A percentile compares a stretch with the other conserved stretches of the same genome.
phyloP scores from a whole-genome alignment of 2,113 vertebrate genomes.

The Tylochromis polylepis region DNA sequence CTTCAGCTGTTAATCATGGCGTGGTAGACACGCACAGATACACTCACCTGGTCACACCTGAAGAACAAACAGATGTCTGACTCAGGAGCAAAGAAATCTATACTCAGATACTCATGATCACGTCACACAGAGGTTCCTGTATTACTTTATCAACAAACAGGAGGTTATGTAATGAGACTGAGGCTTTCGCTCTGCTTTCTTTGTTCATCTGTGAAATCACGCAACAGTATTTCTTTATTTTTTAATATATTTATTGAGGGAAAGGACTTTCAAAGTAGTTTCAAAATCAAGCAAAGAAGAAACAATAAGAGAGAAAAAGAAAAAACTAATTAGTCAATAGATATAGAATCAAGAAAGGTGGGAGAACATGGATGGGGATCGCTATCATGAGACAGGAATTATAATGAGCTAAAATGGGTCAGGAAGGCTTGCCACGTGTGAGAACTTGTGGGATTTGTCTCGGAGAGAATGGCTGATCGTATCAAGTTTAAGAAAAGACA shows the following conservation, averaged over 20 bases:
- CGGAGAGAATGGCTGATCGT: background rate
- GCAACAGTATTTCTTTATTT: background rate
- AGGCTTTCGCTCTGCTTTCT: background rate
- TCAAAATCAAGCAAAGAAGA: background rate
- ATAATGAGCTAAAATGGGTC: background rate
- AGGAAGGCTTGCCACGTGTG: background rate
- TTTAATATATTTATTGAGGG: background rate
- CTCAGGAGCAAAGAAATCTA: background rate
- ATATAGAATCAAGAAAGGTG: background rate
- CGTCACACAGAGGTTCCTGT: background rate
- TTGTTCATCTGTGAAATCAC: background rate
- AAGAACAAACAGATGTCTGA: conserved; percentile 44
- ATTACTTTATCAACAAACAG: background rate
- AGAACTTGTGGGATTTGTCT: background rate
- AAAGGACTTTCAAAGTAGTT: background rate
- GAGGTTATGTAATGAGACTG: background rate
- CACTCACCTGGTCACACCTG: conserved; percentile 29
- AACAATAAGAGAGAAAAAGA: background rate
- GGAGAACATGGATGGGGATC: background rate
- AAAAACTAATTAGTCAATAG: background rate
- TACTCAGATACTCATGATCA: background rate
- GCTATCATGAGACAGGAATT: background rate
- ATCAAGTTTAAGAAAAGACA: background rate
- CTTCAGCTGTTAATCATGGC: background rate
- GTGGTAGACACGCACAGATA: background rate